Evolutionary conservation across 2,888 invertebrate genomes (phyloP).

Genomic region (Drosophila suboccidentalis): DNA sequence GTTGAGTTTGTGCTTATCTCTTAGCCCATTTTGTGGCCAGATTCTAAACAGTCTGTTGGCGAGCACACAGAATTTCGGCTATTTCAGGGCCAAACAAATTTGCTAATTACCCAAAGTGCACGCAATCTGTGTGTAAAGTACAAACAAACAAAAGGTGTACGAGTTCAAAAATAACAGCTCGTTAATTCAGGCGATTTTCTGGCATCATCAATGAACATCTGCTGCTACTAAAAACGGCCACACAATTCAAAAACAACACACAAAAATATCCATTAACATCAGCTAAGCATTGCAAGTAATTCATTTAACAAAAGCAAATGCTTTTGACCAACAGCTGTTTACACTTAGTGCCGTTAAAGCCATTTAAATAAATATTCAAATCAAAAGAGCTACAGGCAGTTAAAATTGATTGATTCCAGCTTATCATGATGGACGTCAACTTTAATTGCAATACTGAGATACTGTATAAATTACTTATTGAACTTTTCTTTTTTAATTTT

Average conservation of each 20-base stretch:
- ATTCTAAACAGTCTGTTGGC: constrained; percentile 32
- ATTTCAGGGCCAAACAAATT: constrained; percentile 68
- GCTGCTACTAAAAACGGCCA: constrained; percentile 2
- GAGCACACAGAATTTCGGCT: constrained; percentile 3
- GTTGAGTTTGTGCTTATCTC: constrained; percentile 31
- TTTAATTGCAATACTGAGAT: neutral
- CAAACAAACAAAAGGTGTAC: constrained; percentile 30
- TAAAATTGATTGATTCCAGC: constrained; percentile 4
- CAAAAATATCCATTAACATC: constrained; percentile 4
- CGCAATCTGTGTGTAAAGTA: constrained; percentile 36
- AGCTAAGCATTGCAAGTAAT: constrained; percentile 5
- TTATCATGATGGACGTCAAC: constrained; percentile 5
- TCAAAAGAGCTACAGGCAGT: neutral
- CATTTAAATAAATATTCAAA: constrained; percentile 12
- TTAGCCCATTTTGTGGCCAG: constrained; percentile 47
- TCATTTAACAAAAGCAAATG: constrained; percentile 15
- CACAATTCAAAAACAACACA: neutral
- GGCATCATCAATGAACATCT: constrained; percentile 28
- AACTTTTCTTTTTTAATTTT: too few relatives aligned
- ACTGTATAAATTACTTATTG: neutral
- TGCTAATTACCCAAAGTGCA: constrained; percentile 72
- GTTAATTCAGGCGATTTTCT: constrained; percentile 7
- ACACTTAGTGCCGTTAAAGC: constrained; percentile 19
- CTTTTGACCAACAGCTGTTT: constrained; percentile 16
- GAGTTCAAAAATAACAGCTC: constrained; percentile 28